phyloP scores from a whole-genome alignment of 2,888 invertebrate genomes.

The Meliscaeva auricollis region DNA sequence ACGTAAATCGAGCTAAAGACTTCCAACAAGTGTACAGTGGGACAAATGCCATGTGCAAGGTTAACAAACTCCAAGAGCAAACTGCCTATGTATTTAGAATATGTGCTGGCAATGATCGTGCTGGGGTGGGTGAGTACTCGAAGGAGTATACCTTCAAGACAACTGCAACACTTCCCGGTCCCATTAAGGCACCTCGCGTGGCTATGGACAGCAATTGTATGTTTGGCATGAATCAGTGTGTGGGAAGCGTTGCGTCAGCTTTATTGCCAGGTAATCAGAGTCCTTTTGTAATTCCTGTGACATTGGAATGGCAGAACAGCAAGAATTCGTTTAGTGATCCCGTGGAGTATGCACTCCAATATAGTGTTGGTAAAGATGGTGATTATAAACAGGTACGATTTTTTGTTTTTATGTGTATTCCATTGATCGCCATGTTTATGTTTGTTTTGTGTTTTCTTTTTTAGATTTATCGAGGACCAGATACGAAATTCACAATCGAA shows the following conservation, averaged over 20 bases:
- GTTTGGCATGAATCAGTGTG: constrained; percentile 76
- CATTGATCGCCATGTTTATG: not conserved
- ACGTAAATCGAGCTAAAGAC: constrained; percentile 87
- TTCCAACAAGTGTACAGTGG: constrained; percentile 92
- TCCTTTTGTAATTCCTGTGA: constrained; percentile 85
- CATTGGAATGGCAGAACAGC: constrained; percentile 88
- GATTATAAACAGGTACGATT: constrained; percentile 87
- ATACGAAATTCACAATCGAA: constrained; percentile 87
- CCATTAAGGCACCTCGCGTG: constrained; percentile 90
- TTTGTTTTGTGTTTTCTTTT: not conserved
- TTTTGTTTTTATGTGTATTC: constrained; percentile 17
- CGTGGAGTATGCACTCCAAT: constrained; percentile 91
- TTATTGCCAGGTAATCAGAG: constrained; percentile 83
- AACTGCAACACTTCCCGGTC: constrained; percentile 91
- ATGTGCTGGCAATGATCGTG: constrained; percentile 92
- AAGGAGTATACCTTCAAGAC: constrained; percentile 89
- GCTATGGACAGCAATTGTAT: constrained; percentile 82
- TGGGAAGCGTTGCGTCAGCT: constrained; percentile 73
- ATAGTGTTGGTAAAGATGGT: constrained; percentile 86
- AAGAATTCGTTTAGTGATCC: constrained; percentile 87
- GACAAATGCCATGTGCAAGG: constrained; percentile 90
- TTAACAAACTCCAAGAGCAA: constrained; percentile 92
- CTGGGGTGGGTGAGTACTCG: constrained; percentile 93
- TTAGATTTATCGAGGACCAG: constrained; percentile 88
- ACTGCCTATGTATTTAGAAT: constrained; percentile 94